Evolutionary conservation across 2,797 vertebrate genomes (phyloP).

Genomic region (Alcedo atthis): DNA sequence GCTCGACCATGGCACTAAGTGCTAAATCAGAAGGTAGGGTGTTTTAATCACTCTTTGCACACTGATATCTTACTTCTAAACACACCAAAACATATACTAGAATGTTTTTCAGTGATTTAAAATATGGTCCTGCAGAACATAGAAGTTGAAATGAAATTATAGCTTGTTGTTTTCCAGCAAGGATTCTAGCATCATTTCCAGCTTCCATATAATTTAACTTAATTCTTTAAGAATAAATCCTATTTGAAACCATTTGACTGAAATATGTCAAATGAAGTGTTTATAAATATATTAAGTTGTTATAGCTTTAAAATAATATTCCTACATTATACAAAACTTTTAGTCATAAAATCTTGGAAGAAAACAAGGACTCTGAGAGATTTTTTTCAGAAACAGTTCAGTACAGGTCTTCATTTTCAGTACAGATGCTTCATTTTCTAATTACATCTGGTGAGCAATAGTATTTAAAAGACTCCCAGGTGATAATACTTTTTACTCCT

Average conservation of each 20-base stretch:
- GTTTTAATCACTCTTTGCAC: not conserved
- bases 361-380: conserved; percentile 2
- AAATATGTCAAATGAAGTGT: not conserved
- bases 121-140: not conserved
- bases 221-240: not conserved
- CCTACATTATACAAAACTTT: not conserved
- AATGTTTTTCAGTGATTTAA: not conserved
- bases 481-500: conserved; percentile 29
- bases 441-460: conserved; percentile 15
- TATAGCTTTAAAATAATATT: not conserved
- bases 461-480: conserved; percentile 23
- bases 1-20: too few species aligned
- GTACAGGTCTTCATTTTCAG: not conserved
- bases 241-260: not conserved
- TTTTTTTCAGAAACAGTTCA: not conserved
- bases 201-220: not conserved
- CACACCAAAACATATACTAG: not conserved
- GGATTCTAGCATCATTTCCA: not conserved
- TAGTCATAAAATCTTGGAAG: conserved; percentile 2
- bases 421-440: conserved; percentile 4
- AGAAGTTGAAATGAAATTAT: not conserved
- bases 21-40: not conserved
- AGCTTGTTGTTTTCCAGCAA: not conserved
- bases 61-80: not conserved
- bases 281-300: not conserved